Base-by-base conservation (phyloP, 1,140 invertebrate species). In the Achatina immaculata region DNA sequence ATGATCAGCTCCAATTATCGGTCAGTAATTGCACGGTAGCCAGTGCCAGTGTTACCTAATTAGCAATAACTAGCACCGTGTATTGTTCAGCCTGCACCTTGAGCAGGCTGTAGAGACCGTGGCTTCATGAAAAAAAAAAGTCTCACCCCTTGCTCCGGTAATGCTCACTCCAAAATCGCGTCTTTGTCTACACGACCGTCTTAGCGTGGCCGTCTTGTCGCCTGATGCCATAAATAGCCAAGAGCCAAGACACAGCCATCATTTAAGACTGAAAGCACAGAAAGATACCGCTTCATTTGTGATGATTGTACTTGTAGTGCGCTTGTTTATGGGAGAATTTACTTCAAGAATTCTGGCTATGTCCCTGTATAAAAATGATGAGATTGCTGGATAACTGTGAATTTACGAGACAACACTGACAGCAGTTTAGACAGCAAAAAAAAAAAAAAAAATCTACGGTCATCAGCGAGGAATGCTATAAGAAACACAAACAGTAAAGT, bases 1-100 rank as follows among this genome's bases (percentile, higher is more conserved):
- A n/a, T 62, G 58, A 62, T 28, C 58, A 31, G 28, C 16, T 2
- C n/a, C 31, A 62, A 62, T 6, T 62, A 31, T 62, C 21, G 4
- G 58, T 31, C 58, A 62, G 4, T 62, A 62, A 31, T 28, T 1
- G 31, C 58, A 28, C 6, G 28, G n/a, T 4, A n/a, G 28, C 58
- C 1, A 14, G 3, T 28, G n/a, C 3, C 58, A 62, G 28, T 21
- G 2, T 55, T 19, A 55, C 2, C 16, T 28, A 62, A 62, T 62
- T 62, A 62, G 58, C 28, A 28, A 62, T 19, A 62, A 62, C n/a
- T 62, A 40, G 71, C 71, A 73, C 71, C 43, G 43, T 48, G 42
- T 73, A 73, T 73, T 73, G 71, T 73, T 73, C 21, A 43, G 21
- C n/a, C 14, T 73, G 71, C 71, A 73, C 71, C 71, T 73, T 73